Percentiles rank a stretch among this genome's conserved stretches.
Evolutionary conservation across 2,888 invertebrate species (phyloP).

Genomic region (Alentia gelatinosa): DNA sequence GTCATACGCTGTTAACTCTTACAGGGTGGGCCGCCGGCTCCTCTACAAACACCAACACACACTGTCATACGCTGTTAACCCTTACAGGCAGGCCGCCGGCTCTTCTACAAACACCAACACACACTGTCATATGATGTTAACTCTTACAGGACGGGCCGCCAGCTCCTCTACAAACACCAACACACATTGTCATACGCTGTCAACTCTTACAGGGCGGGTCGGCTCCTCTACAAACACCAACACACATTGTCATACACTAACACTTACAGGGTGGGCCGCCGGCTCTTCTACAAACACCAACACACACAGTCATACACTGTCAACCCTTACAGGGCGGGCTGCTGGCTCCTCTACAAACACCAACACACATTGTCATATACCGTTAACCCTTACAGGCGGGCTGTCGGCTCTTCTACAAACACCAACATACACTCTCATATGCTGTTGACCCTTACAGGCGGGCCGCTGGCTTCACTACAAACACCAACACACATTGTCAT

Average conservation of each 20-base stretch:
- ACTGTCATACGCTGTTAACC: no score
- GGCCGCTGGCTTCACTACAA: conserved; percentile 51
- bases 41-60: conserved; percentile 35
- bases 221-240: conserved; percentile 52
- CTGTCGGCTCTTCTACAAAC: conserved; percentile 54
- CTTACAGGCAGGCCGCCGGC: no score
- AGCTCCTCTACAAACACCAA: conserved; percentile 51
- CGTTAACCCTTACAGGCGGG: no score
- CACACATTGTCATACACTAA: neutral
- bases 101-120: no score
- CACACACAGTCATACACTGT: no score
- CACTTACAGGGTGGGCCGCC: no score
- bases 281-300: no score
- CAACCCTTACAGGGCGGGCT: conserved; percentile 37
- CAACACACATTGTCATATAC: neutral
- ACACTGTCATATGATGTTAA: no score
- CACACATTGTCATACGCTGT: neutral
- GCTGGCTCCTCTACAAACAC: conserved; percentile 53
- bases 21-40: conserved; percentile 41
- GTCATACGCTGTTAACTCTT: no score
- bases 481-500: neutral
- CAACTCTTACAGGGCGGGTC: no score
- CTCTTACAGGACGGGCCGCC: conserved; percentile 14
- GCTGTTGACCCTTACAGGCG: no score
- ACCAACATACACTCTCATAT: neutral